These are phyloP conservation scores for Pachymerium ferrugineum DNA, from an alignment of 2,888 invertebrate genomes.

Conservation along the genomic window DNA sequence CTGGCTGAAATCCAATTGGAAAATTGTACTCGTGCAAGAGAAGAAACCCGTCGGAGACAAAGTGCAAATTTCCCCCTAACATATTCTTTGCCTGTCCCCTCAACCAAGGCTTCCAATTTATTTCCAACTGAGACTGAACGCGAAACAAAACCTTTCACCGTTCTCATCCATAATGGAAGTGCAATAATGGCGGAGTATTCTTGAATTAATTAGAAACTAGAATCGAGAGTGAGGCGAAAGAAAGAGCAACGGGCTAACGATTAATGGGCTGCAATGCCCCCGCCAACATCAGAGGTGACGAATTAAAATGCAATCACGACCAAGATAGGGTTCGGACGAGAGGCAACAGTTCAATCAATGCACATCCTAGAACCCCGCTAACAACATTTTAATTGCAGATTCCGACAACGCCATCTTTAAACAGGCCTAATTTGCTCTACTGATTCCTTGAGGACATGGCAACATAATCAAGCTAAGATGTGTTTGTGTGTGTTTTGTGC, in stretches of 20 bases:
- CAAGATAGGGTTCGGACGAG: constrained; percentile 8
- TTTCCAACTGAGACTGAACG: too few species aligned
- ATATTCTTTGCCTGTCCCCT: constrained; percentile 10
- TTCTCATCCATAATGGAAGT: constrained; percentile 18
- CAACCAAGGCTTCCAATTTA: constrained; percentile 15
- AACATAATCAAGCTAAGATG: not conserved
- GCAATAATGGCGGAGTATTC: constrained; percentile 9
- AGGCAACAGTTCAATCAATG: not conserved
- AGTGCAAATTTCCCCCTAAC: constrained; percentile 14
- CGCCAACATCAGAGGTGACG: not conserved
- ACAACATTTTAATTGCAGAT: constrained; percentile 19
- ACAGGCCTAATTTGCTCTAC: constrained; percentile 5
- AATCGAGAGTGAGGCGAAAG: too few species aligned
- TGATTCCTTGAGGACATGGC: constrained; percentile 7
- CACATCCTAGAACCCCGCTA: not conserved
- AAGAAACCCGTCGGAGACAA: not conserved
- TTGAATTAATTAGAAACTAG: constrained; percentile 16
- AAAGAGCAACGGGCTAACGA: not conserved
- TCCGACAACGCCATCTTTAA: constrained; percentile 19
- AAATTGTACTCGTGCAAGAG: not conserved
- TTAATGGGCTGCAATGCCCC: constrained; percentile 8
- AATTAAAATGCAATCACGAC: constrained; percentile 19
- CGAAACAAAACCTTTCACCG: constrained; percentile 7
- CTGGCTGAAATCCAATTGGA: constrained; percentile 14
- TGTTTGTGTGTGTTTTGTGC: not conserved